Evolutionary conservation across 2,888 invertebrate genomes (phyloP).

Genomic region (Tenthredo amoena): DNA sequence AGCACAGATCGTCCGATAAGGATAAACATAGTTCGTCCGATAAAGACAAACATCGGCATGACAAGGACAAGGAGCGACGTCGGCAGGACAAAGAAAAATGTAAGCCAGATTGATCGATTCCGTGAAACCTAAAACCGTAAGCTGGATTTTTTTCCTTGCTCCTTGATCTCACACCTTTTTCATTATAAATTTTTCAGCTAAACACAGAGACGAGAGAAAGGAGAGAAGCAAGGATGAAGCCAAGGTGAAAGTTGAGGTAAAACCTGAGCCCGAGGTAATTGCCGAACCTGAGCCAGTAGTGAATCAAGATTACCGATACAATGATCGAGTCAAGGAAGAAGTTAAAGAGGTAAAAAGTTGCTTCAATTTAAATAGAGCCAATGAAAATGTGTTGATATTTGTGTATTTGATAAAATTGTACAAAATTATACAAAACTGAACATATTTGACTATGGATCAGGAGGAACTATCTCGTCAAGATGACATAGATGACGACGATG

Average conservation of each 20-base stretch:
- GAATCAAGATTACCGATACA: conserved; percentile 45
- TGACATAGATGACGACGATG: conserved; percentile 66
- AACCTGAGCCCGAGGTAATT: conserved; percentile 44
- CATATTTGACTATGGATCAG: not conserved
- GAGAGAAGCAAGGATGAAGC: conserved; percentile 78
- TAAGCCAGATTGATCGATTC: conserved; percentile 55
- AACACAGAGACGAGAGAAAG: conserved; percentile 79
- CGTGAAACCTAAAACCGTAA: not conserved
- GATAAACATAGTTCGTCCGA: conserved; percentile 75
- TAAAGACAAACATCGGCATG: conserved; percentile 76
- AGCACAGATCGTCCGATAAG: conserved; percentile 73
- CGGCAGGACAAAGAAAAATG: conserved; percentile 75
- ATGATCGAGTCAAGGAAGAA: conserved; percentile 55
- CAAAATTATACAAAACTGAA: not conserved
- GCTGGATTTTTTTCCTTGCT: not conserved
- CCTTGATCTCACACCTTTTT: not conserved
- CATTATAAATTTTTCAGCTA: conserved; percentile 63
- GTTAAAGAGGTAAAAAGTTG: conserved; percentile 61
- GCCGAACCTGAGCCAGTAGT: conserved; percentile 47
- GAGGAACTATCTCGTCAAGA: conserved; percentile 62
- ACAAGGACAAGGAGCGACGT: conserved; percentile 76
- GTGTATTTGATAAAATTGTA: not conserved
- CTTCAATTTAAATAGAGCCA: not conserved
- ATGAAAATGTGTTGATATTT: not conserved
- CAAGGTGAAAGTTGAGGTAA: conserved; percentile 46